A percentile compares a stretch with the other conserved stretches of the same genome.
These are phyloP conservation scores for Helicoverpa zea DNA, from an alignment of 1,140 invertebrate species.

Conservation along the genomic window DNA sequence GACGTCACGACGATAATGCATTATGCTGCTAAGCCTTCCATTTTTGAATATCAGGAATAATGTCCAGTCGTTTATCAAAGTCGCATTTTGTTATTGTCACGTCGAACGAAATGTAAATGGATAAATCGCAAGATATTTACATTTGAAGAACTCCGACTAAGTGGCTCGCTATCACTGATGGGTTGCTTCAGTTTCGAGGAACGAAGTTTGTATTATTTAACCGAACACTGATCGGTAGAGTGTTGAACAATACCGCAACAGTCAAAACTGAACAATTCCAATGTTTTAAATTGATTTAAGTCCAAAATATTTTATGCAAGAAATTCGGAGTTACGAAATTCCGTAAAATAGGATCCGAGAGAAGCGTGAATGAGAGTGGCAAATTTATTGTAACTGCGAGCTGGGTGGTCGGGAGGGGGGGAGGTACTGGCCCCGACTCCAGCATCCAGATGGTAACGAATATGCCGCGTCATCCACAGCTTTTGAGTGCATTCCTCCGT, in stretches of 20 bases:
- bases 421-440: background rate
- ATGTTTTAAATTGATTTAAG: conserved; percentile 38
- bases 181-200: background rate
- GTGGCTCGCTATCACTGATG: background rate
- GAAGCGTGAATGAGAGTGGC: conserved; percentile 40
- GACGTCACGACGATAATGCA: conserved; percentile 5
- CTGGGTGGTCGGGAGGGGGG: background rate
- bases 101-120: conserved; percentile 1
- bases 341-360: conserved; percentile 34
- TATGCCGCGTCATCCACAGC: conserved; percentile 42
- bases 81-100: conserved; percentile 20
- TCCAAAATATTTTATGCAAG: conserved; percentile 14
- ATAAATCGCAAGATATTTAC: background rate
- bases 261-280: background rate
- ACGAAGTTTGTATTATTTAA: background rate
- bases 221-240: background rate
- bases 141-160: background rate
- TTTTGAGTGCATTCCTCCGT: conserved; percentile 37
- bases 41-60: conserved; percentile 1
- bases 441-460: conserved; percentile 34
- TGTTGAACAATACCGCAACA: background rate
- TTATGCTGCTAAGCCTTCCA: conserved; percentile 1
- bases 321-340: conserved; percentile 34
- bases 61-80: conserved; percentile 35
- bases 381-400: conserved; percentile 44